Evolutionary conservation across 2,113 vertebrate species (phyloP), one percentile per base, ranked within the genome.

Genomic region (Gasterosteus aculeatus): DNA sequence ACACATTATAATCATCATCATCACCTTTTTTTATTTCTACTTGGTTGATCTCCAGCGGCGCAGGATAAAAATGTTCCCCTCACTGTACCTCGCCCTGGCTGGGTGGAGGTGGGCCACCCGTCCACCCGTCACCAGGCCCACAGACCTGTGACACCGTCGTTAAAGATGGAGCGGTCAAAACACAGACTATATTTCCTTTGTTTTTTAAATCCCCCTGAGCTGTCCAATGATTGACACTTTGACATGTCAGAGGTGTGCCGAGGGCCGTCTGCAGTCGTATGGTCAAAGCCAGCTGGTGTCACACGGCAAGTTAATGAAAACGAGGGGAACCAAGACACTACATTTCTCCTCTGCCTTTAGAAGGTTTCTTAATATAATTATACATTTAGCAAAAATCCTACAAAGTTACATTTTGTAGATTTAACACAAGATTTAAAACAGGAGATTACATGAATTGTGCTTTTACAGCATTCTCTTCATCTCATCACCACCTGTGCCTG

Each of bases 1-100:
- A 81, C 47, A 78, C 70, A 80, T 59, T 63, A 86, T 78, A 22
- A 69, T 84, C 70, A 72, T 78, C 81, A 72, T 76, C 69, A 57
- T 42, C 85, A 89, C 75, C 82, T 78, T 83, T 57, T 80, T 75
- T 77, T 83, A 69, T 85, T 84, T 75, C 77, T 84, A 72, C 84
- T 84, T 67, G 64, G 85, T 80, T 88, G 75, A 91, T 87, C 87
- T 91, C 85, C 87, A 80, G 59, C 8, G 65, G 84, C 85, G 78
- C 64, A 85, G 81, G 88, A 87, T 88, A 87, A 91, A 85, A 68
- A 87, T 75, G 65, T 65, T 19, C 69, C 65, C 77, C 65, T 61
- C 59, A 49, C 51, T 71, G 56, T 67, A 42, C 41, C 67, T 60
- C 70, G 49, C 41, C 41, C 49, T 42, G 57, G 65, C 81, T 69